phyloP scores from a whole-genome alignment of 2,113 vertebrate genomes.

The Haplochromis vanheusdeni region DNA sequence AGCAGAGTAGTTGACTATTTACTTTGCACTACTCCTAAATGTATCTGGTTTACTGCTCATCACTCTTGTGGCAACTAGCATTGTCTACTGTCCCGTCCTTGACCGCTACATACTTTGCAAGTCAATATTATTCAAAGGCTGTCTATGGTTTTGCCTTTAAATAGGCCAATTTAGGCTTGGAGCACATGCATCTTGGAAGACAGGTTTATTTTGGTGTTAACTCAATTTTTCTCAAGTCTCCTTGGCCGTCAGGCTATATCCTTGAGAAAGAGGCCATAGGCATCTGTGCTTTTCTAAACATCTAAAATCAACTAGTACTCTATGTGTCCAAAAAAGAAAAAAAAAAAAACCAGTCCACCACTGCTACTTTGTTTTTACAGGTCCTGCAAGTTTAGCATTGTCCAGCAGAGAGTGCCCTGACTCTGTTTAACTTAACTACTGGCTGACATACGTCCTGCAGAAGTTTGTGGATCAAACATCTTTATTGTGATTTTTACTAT shows the following conservation, averaged over 20 bases:
- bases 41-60: constrained; percentile 42
- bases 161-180: constrained; percentile 74
- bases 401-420: constrained; percentile 54
- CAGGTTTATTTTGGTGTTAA: constrained; percentile 78
- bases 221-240: constrained; percentile 79
- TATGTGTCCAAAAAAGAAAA: neutral
- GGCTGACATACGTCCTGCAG: neutral
- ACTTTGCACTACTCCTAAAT: constrained; percentile 10
- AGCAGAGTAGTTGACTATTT: constrained; percentile 20
- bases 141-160: constrained; percentile 74
- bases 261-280: constrained; percentile 75
- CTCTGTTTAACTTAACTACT: constrained; percentile 9
- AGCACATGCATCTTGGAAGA: constrained; percentile 77
- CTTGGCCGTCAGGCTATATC: constrained; percentile 69
- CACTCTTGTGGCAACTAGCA: constrained; percentile 46
- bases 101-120: constrained; percentile 67
- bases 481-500: neutral
- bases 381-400: constrained; percentile 19
- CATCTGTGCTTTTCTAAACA: constrained; percentile 61
- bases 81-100: constrained; percentile 48
- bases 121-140: constrained; percentile 74
- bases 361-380: neutral
- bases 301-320: constrained; percentile 21
- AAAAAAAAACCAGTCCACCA: neutral
- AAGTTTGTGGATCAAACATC: neutral